Base-by-base conservation (phyloP, 2,113 vertebrate species). In the Nothocercus julius region DNA sequence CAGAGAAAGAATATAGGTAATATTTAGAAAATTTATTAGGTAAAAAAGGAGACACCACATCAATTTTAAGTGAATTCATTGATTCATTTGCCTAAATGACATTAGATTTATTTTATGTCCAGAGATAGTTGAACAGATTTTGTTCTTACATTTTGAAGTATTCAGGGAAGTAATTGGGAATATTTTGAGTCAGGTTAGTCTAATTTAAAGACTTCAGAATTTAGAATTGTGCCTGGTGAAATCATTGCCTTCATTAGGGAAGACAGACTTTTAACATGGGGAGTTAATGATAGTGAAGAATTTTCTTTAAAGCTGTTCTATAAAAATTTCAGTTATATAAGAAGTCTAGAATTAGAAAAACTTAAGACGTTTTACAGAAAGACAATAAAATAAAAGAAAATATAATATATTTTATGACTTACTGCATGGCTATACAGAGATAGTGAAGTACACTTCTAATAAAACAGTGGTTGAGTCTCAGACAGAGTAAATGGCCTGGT, bases 21-120 rank as follows among this genome's bases (percentile, higher is more conserved):
- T 76, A 66, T 87, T 92, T 79, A 76, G 81, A 85, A 92, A 89
- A 95, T 73, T 82, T 87, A 68, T 78, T 89, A 73, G 82, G 84
- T 89, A n/a, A 92, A 69, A 74, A 86, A 74, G 32, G 66, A 92
- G 75, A 49, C 0, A 3, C 59, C 72, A 51, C 87, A 95, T 91
- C 63, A 91, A 42, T 96, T 92, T 82, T 58, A 85, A 93, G 80
- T 67, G 3, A 74, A 67, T 91, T 36, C 66, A 62, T 86, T 89
- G 81, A 85, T 89, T 95, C 70, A 18, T 85, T 59, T 62, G 36
- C 45, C n/a, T 87, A 67, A 89, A 78, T 75, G 61, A 64, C 42
- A 42, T 64, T 22, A 67, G 51, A 83, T 91, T 91, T 80, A 54
- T 85, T 96, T 95, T 92, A 67, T 18, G 85, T 95, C 40, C 49